Conservation (phyloP, 64 coral and sea anemone species). For the Pocillopora verrucosa region DNA sequence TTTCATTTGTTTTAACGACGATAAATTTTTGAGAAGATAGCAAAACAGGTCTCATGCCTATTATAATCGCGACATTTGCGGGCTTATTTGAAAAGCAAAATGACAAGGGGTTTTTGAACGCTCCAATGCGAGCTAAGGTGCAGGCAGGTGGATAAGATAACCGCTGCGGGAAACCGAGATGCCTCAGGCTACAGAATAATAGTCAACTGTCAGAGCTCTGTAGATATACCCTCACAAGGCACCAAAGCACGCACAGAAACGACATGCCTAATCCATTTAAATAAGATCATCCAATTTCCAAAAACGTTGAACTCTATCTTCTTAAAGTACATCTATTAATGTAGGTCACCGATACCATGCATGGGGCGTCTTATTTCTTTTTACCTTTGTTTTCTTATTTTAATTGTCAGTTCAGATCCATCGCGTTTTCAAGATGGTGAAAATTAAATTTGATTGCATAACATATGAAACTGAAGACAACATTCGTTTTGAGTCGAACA, state of each 20-base stretch:
- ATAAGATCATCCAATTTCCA: background rate
- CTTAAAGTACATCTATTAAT: background rate
- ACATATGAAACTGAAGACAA: background rate
- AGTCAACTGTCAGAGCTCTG: slow-evolving; percentile 3
- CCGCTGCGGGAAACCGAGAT: slow-evolving; percentile 10
- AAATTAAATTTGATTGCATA: background rate
- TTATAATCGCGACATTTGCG: slow-evolving; percentile 14
- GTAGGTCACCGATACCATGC: background rate
- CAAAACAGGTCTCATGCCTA: slow-evolving; percentile 22
- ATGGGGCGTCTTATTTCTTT: background rate
- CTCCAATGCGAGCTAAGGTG: slow-evolving; percentile 2
- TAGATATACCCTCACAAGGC: background rate
- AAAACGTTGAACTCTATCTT: background rate
- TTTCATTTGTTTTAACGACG: slow-evolving; percentile 5
- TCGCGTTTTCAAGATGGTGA: background rate
- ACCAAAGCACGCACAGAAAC: background rate
- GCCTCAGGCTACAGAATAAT: slow-evolving; percentile 14
- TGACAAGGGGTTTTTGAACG: slow-evolving; percentile 13
- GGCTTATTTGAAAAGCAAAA: background rate
- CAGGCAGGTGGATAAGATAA: slow-evolving; percentile 12
- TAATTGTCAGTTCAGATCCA: background rate
- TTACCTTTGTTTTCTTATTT: background rate
- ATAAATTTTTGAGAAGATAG: slow-evolving; percentile 3
- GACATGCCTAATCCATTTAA: slow-evolving; percentile 10
- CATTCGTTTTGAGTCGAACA: background rate